phyloP scores from a whole-genome alignment of 2,888 invertebrate genomes.

The Hololepta plana region DNA sequence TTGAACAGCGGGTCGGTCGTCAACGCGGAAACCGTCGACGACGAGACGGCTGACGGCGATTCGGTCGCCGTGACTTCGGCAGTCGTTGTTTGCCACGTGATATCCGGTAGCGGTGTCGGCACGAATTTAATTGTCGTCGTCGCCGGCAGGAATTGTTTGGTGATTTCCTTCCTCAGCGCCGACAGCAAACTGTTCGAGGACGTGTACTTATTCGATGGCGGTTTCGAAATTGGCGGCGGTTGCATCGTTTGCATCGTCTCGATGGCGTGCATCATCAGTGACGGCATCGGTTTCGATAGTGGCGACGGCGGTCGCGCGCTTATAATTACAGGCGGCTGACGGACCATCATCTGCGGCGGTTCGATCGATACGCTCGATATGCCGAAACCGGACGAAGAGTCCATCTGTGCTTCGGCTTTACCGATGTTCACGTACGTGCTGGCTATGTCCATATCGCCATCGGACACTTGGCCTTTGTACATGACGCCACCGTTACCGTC shows the following conservation, averaged over 20 bases:
- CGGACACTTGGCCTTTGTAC: constrained; percentile 26
- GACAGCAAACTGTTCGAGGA: constrained; percentile 1
- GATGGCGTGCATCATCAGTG: constrained; percentile 26
- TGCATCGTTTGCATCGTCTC: constrained; percentile 45
- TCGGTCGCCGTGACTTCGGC: constrained; percentile 13
- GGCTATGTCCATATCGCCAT: constrained; percentile 23
- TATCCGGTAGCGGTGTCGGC: too few species aligned
- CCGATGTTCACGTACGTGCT: constrained; percentile 28
- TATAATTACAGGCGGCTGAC: constrained; percentile 8
- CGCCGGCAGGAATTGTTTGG: too few species aligned
- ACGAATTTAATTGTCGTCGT: too few species aligned
- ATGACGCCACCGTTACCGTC: too few species aligned
- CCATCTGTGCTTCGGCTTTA: constrained; percentile 27
- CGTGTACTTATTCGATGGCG: constrained; percentile 3
- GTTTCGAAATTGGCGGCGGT: constrained; percentile 29
- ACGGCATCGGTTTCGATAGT: constrained; percentile 7
- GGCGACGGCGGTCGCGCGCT: constrained; percentile 2
- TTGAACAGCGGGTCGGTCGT: constrained; percentile 43
- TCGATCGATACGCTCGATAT: constrained; percentile 13
- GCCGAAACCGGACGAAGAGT: constrained; percentile 17
- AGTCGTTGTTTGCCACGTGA: constrained; percentile 11
- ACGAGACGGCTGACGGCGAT: constrained; percentile 29
- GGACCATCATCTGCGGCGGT: constrained; percentile 10
- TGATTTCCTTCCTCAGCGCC: not conserved
- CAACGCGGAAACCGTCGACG: constrained; percentile 31